These are phyloP conservation scores for Diorhabda elongata DNA, from an alignment of 1,140 invertebrate genomes.

Conservation along the genomic window DNA sequence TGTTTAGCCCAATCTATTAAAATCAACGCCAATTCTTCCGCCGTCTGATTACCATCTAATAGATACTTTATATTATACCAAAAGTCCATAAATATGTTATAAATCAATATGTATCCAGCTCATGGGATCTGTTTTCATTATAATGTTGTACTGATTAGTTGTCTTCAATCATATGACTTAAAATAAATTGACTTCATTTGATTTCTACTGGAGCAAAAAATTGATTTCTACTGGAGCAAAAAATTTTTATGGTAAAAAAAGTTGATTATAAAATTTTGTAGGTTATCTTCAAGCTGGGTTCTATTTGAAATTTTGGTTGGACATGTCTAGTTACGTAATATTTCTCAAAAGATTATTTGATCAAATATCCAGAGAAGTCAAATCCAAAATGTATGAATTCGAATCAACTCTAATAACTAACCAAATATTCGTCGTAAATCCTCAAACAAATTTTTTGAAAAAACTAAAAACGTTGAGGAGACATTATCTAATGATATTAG, in stretches of 20 bases:
- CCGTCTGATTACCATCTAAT: too few species aligned
- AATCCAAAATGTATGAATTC: not conserved
- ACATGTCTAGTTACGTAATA: not conserved
- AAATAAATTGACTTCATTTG: not conserved
- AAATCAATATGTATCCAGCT: too few species aligned
- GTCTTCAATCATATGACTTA: too few species aligned
- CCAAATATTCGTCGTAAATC: not conserved
- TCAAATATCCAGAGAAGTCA: not conserved
- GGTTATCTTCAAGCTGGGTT: conserved; percentile 3
- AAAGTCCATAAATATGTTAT: too few species aligned
- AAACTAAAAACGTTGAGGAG: not conserved
- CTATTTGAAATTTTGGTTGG: conserved; percentile 3
- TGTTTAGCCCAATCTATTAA: too few species aligned
- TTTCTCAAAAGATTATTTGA: not conserved
- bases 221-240: not conserved
- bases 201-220: not conserved
- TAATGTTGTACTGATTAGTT: too few species aligned
- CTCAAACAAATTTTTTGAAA: not conserved
- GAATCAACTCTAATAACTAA: not conserved
- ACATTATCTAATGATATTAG: not conserved
- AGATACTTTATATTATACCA: too few species aligned
- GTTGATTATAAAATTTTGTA: not conserved
- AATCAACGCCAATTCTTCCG: too few species aligned
- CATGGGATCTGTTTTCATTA: too few species aligned
- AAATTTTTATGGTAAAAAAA: not conserved